Evolutionary conservation across 92 coral and sea anemone species (phyloP).

Genomic region (Zoanthus solanderi): DNA sequence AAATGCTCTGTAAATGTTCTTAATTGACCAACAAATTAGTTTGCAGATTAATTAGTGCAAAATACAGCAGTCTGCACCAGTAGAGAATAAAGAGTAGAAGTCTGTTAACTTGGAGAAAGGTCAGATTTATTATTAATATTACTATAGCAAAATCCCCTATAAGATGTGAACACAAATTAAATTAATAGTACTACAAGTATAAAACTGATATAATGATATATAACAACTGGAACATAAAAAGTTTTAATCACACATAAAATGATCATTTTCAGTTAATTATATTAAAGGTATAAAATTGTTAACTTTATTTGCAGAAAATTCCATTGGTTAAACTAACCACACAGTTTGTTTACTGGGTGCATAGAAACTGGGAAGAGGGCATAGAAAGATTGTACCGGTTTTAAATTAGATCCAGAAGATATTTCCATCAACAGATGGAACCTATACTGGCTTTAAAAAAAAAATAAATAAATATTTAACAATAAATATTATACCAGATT

Average conservation of each 20-base stretch:
- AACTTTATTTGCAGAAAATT: not conserved
- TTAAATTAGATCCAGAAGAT: not conserved
- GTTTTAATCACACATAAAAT: not conserved
- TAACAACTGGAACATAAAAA: not conserved
- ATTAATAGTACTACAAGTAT: not conserved
- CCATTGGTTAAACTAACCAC: slow-evolving; percentile 39
- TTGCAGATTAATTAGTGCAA: too few species aligned
- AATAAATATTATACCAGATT: not conserved
- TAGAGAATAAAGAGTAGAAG: too few species aligned
- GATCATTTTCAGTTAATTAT: not conserved
- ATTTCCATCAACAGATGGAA: slow-evolving; percentile 37
- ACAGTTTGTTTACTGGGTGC: slow-evolving; percentile 42
- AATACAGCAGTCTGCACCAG: too few species aligned
- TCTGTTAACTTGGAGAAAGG: too few species aligned
- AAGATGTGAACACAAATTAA: not conserved
- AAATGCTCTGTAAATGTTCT: too few species aligned
- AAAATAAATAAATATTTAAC: not conserved
- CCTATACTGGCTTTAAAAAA: slow-evolving; percentile 33
- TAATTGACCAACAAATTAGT: too few species aligned
- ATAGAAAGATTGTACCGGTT: slow-evolving; percentile 23
- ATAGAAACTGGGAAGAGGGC: slow-evolving; percentile 41
- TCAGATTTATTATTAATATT: too few species aligned
- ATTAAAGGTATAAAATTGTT: not conserved
- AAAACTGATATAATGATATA: not conserved
- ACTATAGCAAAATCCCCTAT: not conserved